Evolutionary conservation across 2,888 invertebrate genomes (phyloP).

Genomic region (Hemaris fuciformis): DNA sequence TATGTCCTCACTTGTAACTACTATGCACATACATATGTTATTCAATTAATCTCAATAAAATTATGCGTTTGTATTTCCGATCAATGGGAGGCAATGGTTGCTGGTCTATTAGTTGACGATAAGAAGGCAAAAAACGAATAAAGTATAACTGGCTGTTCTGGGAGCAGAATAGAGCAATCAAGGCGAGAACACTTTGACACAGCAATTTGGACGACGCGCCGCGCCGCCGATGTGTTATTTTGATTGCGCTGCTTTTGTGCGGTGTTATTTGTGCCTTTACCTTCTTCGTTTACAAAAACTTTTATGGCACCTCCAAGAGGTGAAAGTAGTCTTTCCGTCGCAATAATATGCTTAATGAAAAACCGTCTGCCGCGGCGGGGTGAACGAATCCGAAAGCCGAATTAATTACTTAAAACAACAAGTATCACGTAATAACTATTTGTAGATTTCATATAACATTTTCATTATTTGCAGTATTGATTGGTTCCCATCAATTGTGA

Average conservation of each 20-base stretch:
- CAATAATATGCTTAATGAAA: conserved; percentile 38
- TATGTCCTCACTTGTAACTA: no score
- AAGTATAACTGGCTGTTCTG: conserved; percentile 48
- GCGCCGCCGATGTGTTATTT: conserved; percentile 72
- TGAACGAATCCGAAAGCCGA: conserved; percentile 20
- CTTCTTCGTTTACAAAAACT: conserved; percentile 48
- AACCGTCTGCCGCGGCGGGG: neutral
- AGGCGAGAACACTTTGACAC: conserved; percentile 74
- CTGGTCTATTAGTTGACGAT: conserved; percentile 43
- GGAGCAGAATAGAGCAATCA: conserved; percentile 76
- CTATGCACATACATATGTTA: no score
- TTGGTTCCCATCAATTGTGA: conserved; percentile 78
- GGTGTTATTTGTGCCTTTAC: conserved; percentile 57
- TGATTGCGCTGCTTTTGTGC: conserved; percentile 73
- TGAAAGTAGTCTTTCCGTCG: conserved; percentile 50
- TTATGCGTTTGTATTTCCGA: no score
- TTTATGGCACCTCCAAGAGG: conserved; percentile 51
- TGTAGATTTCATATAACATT: conserved; percentile 69
- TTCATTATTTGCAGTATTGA: conserved; percentile 80
- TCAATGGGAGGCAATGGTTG: neutral
- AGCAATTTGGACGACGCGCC: conserved; percentile 70
- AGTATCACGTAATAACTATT: conserved; percentile 52
- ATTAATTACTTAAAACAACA: conserved; percentile 43
- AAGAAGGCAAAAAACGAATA: conserved; percentile 61
- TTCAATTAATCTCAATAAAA: no score